These are phyloP conservation scores for Gymnoscelis rufifasciata DNA, from an alignment of 2,888 invertebrate genomes.

Conservation along the genomic window DNA sequence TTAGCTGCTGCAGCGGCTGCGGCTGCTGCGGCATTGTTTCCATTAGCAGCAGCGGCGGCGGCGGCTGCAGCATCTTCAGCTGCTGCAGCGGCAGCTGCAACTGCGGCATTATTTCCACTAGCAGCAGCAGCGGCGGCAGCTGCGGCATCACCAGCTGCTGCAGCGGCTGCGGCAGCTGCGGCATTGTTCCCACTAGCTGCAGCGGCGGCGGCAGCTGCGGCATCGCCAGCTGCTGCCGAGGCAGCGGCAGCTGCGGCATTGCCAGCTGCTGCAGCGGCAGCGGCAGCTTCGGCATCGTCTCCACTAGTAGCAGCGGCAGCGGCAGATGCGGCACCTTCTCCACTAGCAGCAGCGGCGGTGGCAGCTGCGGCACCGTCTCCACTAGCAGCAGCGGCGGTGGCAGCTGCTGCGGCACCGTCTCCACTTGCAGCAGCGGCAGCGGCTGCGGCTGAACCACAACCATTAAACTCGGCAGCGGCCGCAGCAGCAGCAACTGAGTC, in stretches of 20 bases:
- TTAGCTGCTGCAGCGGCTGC: not conserved
- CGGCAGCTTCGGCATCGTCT: not conserved
- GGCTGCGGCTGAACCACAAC: not conserved
- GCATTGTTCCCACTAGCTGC: not conserved
- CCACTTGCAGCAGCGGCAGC: slow-evolving; percentile 2
- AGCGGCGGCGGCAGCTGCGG: not conserved
- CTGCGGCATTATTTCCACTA: not conserved
- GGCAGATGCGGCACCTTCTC: not conserved
- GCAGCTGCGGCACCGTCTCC: too few species aligned
- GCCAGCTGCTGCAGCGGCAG: slow-evolving; percentile 1
- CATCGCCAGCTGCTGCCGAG: not conserved
- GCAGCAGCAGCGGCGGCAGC: too few species aligned
- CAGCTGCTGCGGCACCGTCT: not conserved
- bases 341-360: too few species aligned
- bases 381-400: too few species aligned
- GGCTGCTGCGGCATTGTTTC: not conserved
- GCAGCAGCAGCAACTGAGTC: not conserved
- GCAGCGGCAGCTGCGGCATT: not conserved
- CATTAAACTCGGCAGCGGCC: not conserved
- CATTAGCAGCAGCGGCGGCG: not conserved
- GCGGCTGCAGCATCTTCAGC: not conserved
- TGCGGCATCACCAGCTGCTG: too few species aligned
- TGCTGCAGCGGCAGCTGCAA: slow-evolving; percentile 3
- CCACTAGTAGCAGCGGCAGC: slow-evolving; percentile 1
- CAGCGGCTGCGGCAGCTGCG: not conserved